Conservation (phyloP, 1,140 invertebrate genomes). For the Cydia pomonella region DNA sequence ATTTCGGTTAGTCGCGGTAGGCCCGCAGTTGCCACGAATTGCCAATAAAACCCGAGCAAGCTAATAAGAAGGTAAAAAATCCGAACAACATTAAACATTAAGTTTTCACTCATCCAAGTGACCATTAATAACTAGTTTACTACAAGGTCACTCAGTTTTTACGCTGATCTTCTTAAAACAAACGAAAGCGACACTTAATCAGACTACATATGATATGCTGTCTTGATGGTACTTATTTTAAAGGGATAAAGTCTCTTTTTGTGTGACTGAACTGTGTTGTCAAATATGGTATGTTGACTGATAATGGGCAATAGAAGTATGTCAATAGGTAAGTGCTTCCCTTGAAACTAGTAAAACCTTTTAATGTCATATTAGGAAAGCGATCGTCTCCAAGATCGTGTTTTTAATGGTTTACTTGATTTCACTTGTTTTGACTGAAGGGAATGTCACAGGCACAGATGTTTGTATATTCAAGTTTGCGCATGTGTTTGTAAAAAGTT, state of each 20-base stretch:
- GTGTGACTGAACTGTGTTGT: background rate
- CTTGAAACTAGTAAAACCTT: background rate
- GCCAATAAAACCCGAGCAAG: background rate
- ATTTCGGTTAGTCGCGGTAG: too few relatives aligned
- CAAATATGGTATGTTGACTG: background rate
- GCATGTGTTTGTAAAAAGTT: background rate
- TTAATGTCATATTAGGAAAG: background rate
- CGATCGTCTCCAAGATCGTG: conserved; percentile 12
- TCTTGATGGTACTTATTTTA: background rate
- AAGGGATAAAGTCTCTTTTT: background rate
- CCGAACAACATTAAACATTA: conserved; percentile 7
- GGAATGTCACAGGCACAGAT: background rate
- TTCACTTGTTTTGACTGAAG: background rate
- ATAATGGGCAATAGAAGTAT: conserved; percentile 16
- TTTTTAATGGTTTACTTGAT: conserved; percentile 10
- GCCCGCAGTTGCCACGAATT: background rate
- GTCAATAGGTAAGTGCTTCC: conserved; percentile 26
- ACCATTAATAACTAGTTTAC: background rate
- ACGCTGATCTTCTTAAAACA: conserved; percentile 8
- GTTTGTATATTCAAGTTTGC: background rate
- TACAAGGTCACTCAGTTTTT: background rate
- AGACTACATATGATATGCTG: background rate
- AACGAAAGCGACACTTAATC: conserved; percentile 23
- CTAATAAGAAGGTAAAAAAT: background rate
- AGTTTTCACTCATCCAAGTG: background rate